Percentiles rank a stretch among this genome's conserved stretches.
phyloP scores from a whole-genome alignment of 2,113 vertebrate species.

The Rhinolophus sinicus region DNA sequence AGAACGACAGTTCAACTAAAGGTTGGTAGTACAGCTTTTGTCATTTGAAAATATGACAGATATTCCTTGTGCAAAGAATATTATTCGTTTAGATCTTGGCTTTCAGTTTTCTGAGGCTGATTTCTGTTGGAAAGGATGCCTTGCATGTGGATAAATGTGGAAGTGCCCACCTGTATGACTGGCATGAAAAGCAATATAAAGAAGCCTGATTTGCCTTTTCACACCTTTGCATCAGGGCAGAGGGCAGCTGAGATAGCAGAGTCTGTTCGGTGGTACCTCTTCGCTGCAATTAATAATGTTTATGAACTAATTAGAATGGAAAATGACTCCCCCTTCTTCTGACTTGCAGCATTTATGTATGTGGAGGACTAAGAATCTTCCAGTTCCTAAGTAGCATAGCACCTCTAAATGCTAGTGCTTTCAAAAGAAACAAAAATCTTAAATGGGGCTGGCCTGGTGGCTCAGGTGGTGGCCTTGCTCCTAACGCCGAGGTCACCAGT shows the following conservation, averaged over 20 bases:
- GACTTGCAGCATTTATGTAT: background rate
- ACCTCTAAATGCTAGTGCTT: background rate
- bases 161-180: background rate
- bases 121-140: background rate
- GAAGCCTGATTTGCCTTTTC: background rate
- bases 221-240: background rate
- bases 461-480: too few species aligned
- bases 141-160: background rate
- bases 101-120: background rate
- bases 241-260: background rate
- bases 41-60: slow-evolving; percentile 18
- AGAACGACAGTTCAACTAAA: background rate
- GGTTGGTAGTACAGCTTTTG: background rate
- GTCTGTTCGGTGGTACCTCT: background rate
- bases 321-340: background rate
- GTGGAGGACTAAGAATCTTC: background rate
- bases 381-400: background rate
- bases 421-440: background rate
- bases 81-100: background rate
- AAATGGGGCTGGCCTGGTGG: too few species aligned
- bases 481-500: too few species aligned
- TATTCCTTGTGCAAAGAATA: slow-evolving; percentile 24
- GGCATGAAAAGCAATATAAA: background rate
- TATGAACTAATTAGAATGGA: background rate
- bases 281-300: background rate